Conservation (phyloP, 2,797 vertebrate genomes). For the Siniperca scherzeri region DNA sequence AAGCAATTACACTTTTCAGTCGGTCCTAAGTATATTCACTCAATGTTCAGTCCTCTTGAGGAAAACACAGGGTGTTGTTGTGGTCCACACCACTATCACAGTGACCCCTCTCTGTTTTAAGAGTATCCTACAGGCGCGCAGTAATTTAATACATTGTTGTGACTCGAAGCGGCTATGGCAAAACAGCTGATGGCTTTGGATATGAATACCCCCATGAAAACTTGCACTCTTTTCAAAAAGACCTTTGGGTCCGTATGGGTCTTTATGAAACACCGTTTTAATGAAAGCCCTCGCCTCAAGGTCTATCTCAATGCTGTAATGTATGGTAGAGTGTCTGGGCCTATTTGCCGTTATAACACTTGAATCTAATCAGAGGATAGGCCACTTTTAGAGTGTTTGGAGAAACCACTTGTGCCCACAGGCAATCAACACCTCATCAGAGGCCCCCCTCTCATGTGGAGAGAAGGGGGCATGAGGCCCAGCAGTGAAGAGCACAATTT, state of each 20-base stretch:
- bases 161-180: not conserved
- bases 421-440: slow-evolving; percentile 86
- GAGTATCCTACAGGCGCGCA: not conserved
- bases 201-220: slow-evolving; percentile 9
- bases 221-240: slow-evolving; percentile 35
- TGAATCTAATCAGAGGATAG: slow-evolving; percentile 82
- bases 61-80: not conserved
- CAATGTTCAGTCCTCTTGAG: not conserved
- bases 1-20: not conserved
- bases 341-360: slow-evolving; percentile 81
- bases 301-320: slow-evolving; percentile 59
- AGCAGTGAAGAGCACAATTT: slow-evolving; percentile 74
- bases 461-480: slow-evolving; percentile 66
- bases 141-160: slow-evolving; percentile 16
- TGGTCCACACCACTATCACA: not conserved
- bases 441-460: slow-evolving; percentile 74
- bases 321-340: slow-evolving; percentile 71
- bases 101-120: slow-evolving; percentile 12
- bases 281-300: slow-evolving; percentile 65
- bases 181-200: slow-evolving; percentile 35
- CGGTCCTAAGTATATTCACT: not conserved
- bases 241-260: slow-evolving; percentile 53
- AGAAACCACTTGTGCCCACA: slow-evolving; percentile 83
- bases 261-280: slow-evolving; percentile 50
- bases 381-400: slow-evolving; percentile 80